phyloP scores from a whole-genome alignment of 2,888 invertebrate species.

The Erebia ligea region DNA sequence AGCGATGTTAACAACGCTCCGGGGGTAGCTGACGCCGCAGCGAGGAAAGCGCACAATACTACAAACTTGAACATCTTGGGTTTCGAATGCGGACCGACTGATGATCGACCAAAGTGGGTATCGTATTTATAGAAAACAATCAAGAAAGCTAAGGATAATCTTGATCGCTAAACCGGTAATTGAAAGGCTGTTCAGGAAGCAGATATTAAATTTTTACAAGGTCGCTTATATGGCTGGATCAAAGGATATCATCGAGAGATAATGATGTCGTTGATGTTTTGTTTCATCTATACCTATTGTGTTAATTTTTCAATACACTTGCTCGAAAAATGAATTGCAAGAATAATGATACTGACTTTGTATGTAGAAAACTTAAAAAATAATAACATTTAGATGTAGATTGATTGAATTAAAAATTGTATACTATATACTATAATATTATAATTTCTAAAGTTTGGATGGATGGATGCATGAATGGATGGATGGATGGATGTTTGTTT shows the following conservation, averaged over 20 bases:
- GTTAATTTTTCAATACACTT: not conserved
- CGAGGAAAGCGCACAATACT: slow-evolving; percentile 84
- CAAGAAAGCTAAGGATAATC: slow-evolving; percentile 66
- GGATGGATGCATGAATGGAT: no score
- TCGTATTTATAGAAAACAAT: slow-evolving; percentile 72
- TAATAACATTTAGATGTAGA: no score
- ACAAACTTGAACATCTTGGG: slow-evolving; percentile 78
- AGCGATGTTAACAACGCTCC: slow-evolving; percentile 47
- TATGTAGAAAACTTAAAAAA: no score
- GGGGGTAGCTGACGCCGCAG: slow-evolving; percentile 77
- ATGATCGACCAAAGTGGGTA: slow-evolving; percentile 51
- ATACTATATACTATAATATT: no score
- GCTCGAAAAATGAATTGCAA: no score
- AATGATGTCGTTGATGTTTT: slow-evolving; percentile 4
- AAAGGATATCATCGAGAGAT: slow-evolving; percentile 7
- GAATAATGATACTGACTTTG: no score
- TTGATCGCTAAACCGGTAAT: slow-evolving; percentile 70
- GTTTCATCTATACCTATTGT: not conserved
- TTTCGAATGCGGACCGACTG: slow-evolving; percentile 60
- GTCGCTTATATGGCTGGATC: slow-evolving; percentile 44
- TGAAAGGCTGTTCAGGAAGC: slow-evolving; percentile 66
- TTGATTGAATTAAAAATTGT: no score
- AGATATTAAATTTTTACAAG: slow-evolving; percentile 70
- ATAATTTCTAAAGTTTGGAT: no score
- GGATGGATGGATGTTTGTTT: no score